Evolutionary conservation across 2,888 invertebrate genomes (phyloP), one percentile per base, ranked within the genome.

Genomic region (Agrypnus murinus): DNA sequence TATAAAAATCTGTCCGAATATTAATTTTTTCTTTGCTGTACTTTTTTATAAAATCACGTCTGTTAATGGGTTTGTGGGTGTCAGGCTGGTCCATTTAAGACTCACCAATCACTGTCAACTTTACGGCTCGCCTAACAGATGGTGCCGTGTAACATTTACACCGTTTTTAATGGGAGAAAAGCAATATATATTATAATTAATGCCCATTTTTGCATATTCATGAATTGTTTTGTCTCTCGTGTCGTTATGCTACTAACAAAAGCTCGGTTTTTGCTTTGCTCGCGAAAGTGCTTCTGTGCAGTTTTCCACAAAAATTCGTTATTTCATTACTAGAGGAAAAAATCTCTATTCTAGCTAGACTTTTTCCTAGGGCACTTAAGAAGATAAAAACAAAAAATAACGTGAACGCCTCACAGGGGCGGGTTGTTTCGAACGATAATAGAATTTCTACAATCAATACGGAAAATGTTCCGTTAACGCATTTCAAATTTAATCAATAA

Each of bases 151-250:
- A 62, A 55, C 68, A 68, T 68, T 68, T 62, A 68, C 68, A 62
- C 62, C 62, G 62, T 62, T 68, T 68, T 68, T 68, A 68, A 68
- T 62, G 53, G 62, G 53, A 38, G 62, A 68, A 62, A 60, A 60
- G 68, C 65, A 64, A 72, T 72, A 69, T 72, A 72, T 72, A 69
- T 72, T 72, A 69, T 69, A 72, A 72, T 72, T 72, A 72, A 72
- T 69, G 72, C 65, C 48, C 62, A 65, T 72, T 72, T 72, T 72
- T 69, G 72, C 69, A 72, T 72, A 72, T 72, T 72, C 72, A 72
- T 72, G 69, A 72, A 65, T 69, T 72, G 65, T 60, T 69, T 72
- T 67, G 69, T 65, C 65, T 69, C 65, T 46, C 36, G 40, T 58
- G 58, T 43, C 58, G 58, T 58, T 58, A 12, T 50, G 46, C 36